Evolutionary conservation across 2,113 vertebrate genomes (phyloP), one percentile per base, ranked within the genome.

Genomic region (Nothoprocta perdicaria): DNA sequence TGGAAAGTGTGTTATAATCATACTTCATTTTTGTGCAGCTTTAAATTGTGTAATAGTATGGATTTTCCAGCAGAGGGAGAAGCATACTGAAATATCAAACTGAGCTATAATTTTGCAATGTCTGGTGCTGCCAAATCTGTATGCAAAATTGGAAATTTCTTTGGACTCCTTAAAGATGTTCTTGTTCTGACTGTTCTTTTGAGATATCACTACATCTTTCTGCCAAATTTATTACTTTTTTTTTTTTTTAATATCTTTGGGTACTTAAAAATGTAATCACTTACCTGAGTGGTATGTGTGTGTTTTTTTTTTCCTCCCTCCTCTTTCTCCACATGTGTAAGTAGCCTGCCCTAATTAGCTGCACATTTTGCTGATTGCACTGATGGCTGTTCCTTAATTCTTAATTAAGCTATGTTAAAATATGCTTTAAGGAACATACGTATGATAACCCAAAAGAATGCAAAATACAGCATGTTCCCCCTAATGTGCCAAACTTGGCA

Each of bases 21-120:
- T 78, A 31, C n/a, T 92, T 93, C 53, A 89, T 84, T n/a, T 81
- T 58, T 15, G 29, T 78, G 14, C 2, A 8, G 19, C n/a, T 89
- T 80, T 53, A n/a, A 33, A 9, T 68, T 45, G 40, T 93, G 89
- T 71, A 88, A 55, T 88, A 53, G 40, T 24, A 31, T 31, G 19
- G 14, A 9, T 92, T 95, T 95, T 91, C 91, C 93, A 94, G 89
- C 84, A 95, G 95, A 94, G 94, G 95, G 89, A 94, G 93, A 80
- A 92, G 43, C 58, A 46, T 6, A 86, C 92, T 90, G 83, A 23
- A 10, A 92, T 87, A 85, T 88, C 2, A 1, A 83, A 7, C 3
- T 3, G 33, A 89, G 62, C 21, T 87, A 9, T 46, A 66, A 41
- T 58, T 83, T 72, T 76, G 61, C 65, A 76, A 10, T 14, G 31